These are phyloP conservation scores for Dione vanillae DNA, from an alignment of 2,888 invertebrate species.

Conservation along the genomic window DNA sequence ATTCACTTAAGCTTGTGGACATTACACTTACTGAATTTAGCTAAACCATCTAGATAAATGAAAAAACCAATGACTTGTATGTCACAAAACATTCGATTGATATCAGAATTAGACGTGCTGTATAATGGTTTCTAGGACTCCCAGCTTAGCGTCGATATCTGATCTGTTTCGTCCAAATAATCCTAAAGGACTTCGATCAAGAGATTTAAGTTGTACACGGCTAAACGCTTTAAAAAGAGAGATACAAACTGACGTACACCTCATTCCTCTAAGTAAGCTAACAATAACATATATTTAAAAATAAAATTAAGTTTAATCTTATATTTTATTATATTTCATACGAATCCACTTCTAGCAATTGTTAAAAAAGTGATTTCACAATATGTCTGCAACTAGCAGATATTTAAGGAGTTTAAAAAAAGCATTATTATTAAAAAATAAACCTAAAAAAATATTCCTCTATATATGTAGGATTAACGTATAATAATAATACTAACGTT, in stretches of 20 bases:
- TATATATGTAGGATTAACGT: too few species aligned
- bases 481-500: too few species aligned
- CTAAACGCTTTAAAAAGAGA: slow-evolving; percentile 83
- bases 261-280: slow-evolving; percentile 74
- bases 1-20: background rate
- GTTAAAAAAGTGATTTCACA: too few species aligned
- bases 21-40: background rate
- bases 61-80: background rate
- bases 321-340: too few species aligned
- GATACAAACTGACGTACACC: slow-evolving; percentile 83
- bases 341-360: too few species aligned
- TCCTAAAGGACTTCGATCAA: slow-evolving; percentile 65
- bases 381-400: too few species aligned
- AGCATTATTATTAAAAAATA: too few species aligned
- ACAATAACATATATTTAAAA: too few species aligned
- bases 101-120: background rate
- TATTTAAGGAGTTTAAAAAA: too few species aligned
- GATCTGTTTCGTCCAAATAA: slow-evolving; percentile 74
- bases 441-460: too few species aligned
- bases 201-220: slow-evolving; percentile 75
- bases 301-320: too few species aligned
- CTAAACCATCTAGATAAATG: slow-evolving; percentile 40
- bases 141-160: slow-evolving; percentile 68
- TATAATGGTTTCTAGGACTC: slow-evolving; percentile 58
- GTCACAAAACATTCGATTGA: background rate